Conservation (phyloP, 1,140 invertebrate species). For the Triops cancriformis region DNA sequence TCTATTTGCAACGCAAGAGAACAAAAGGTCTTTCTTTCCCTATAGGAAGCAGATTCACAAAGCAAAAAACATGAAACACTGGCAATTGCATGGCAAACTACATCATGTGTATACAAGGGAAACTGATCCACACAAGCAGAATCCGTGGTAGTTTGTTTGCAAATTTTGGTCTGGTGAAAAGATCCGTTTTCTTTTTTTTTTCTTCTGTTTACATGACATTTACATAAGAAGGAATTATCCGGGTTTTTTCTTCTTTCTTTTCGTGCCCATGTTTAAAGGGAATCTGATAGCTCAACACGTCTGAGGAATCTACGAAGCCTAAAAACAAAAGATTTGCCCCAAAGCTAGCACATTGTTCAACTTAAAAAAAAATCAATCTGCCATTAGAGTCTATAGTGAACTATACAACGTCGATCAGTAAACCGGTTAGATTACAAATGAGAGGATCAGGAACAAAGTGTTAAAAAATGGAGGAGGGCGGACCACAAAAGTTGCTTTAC, state of each 20-base stretch:
- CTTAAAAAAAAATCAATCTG: background rate
- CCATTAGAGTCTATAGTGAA: background rate
- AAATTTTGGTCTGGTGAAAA: constrained; percentile 14
- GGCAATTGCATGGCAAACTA: constrained; percentile 2
- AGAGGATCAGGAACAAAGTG: background rate
- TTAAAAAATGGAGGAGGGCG: background rate
- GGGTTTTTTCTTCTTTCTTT: background rate
- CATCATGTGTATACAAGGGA: constrained; percentile 5
- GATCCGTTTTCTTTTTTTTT: constrained; percentile 10
- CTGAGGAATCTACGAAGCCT: constrained; percentile 1
- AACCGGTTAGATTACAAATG: constrained; percentile 4
- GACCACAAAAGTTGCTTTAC: background rate
- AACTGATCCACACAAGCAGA: constrained; percentile 2
- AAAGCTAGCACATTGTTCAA: background rate
- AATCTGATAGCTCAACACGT: background rate
- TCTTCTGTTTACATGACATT: background rate
- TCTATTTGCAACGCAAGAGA: background rate
- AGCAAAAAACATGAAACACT: background rate
- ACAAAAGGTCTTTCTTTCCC: background rate
- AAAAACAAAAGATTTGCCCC: background rate
- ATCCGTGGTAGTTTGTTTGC: background rate
- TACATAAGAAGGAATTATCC: background rate
- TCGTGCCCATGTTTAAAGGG: background rate
- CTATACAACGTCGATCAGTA: background rate
- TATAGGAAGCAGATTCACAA: constrained; percentile 2